Conservation (phyloP, 2,797 vertebrate genomes). For the Pangasius macronema region DNA sequence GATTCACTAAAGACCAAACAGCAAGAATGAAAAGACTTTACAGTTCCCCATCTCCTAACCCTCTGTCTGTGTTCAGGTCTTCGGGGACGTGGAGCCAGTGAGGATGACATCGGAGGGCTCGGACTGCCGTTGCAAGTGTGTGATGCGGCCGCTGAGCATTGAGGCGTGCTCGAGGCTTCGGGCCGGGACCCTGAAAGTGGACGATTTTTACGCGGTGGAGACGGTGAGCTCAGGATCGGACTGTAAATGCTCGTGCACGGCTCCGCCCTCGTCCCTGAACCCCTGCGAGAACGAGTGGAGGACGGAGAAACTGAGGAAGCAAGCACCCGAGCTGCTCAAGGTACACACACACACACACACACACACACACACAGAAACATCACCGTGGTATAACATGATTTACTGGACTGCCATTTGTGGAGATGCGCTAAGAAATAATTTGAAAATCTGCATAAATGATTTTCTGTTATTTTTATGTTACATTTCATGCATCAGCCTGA, state of each 20-base stretch:
- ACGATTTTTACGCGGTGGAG: constrained; percentile 97
- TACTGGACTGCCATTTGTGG: neutral
- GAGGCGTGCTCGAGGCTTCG: constrained; percentile 88
- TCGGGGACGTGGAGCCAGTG: constrained; percentile 88
- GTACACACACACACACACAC: constrained; percentile 65
- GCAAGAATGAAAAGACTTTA: too few relatives aligned
- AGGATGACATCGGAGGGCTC: constrained; percentile 95
- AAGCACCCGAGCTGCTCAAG: constrained; percentile 93
- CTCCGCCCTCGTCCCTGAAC: constrained; percentile 93
- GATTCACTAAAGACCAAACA: neutral
- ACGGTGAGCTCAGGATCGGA: constrained; percentile 92
- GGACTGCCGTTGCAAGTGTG: constrained; percentile 96
- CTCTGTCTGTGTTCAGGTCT: constrained; percentile 70
- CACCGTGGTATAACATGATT: neutral
- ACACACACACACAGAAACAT: neutral
- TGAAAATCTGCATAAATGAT: neutral
- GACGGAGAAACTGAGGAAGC: constrained; percentile 96
- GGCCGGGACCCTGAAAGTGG: constrained; percentile 79
- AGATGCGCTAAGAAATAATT: neutral
- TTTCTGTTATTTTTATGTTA: neutral
- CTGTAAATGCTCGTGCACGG: constrained; percentile 95
- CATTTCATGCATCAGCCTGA: neutral
- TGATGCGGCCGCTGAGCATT: constrained; percentile 90
- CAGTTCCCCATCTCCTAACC: neutral
- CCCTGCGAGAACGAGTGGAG: constrained; percentile 97